Conservation (phyloP, 2,888 invertebrate species). For the Campoletis raptor region DNA sequence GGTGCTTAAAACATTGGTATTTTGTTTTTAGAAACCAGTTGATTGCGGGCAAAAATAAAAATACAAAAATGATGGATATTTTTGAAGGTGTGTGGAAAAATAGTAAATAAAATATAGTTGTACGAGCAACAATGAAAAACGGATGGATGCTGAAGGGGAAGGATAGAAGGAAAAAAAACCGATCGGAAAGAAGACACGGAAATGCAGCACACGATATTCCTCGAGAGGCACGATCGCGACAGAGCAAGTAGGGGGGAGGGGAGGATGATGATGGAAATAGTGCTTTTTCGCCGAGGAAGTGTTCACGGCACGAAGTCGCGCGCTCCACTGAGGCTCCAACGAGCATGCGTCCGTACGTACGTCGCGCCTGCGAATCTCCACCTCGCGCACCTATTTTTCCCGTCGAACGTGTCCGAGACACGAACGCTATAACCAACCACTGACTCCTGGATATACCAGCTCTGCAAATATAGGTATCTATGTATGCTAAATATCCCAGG, state of each 20-base stretch:
- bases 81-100: neutral
- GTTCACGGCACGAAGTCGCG: conserved; percentile 79
- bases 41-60: neutral
- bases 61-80: neutral
- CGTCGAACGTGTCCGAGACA: conserved; percentile 50
- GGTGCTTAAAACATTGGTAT: neutral
- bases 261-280: conserved; percentile 60
- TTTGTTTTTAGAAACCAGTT: conserved; percentile 21
- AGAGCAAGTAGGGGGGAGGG: conserved; percentile 37
- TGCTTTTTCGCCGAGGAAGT: conserved; percentile 61
- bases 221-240: conserved; percentile 62
- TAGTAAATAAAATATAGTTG: neutral
- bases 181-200: conserved; percentile 12
- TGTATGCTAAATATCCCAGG: neutral
- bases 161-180: conserved; percentile 7
- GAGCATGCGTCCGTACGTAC: conserved; percentile 74
- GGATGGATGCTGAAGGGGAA: neutral
- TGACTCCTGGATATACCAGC: conserved; percentile 54
- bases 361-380: conserved; percentile 70
- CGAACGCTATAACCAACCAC: conserved; percentile 53
- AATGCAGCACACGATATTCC: conserved; percentile 56
- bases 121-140: neutral
- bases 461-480: neutral
- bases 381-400: conserved; percentile 68
- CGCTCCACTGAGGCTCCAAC: conserved; percentile 77